Evolutionary conservation across 2,888 invertebrate genomes (phyloP).

Genomic region (Elysia crispata): DNA sequence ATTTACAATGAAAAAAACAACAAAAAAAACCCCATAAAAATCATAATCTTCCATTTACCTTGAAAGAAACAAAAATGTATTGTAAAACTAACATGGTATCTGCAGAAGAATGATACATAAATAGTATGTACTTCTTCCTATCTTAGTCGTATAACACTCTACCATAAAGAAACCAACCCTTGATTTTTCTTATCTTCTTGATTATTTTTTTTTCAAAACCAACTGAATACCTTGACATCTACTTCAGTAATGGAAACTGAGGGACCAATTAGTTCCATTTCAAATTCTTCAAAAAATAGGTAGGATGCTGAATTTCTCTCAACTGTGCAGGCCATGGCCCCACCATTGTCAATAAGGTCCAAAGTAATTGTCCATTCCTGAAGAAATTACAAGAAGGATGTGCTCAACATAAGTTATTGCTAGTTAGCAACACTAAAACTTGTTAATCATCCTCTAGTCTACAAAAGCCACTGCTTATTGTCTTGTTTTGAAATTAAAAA

Average conservation of each 20-base stretch:
- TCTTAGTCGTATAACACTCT: too few species aligned
- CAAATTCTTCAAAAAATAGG: constrained; percentile 42
- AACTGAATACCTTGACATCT: constrained; percentile 36
- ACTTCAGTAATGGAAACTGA: constrained; percentile 37
- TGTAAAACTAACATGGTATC: neutral
- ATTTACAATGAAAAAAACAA: too few species aligned
- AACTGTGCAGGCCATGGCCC: constrained; percentile 39
- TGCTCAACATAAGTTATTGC: neutral
- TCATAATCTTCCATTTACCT: neutral
- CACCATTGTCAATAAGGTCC: constrained; percentile 40
- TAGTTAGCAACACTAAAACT: neutral
- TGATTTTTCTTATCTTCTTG: too few species aligned
- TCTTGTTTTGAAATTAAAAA: too few species aligned
- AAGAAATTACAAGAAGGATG: neutral
- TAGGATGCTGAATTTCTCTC: constrained; percentile 39
- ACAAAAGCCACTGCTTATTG: too few species aligned
- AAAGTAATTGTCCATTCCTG: constrained; percentile 41
- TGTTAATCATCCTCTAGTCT: too few species aligned
- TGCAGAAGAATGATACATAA: too few species aligned
- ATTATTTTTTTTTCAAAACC: neutral
- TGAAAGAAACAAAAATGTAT: neutral
- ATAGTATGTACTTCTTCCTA: too few species aligned
- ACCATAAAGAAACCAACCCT: too few species aligned
- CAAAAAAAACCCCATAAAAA: too few species aligned
- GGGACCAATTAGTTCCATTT: constrained; percentile 44